Conservation (phyloP, 2,797 vertebrate species). For the Enteromius radiatus region DNA sequence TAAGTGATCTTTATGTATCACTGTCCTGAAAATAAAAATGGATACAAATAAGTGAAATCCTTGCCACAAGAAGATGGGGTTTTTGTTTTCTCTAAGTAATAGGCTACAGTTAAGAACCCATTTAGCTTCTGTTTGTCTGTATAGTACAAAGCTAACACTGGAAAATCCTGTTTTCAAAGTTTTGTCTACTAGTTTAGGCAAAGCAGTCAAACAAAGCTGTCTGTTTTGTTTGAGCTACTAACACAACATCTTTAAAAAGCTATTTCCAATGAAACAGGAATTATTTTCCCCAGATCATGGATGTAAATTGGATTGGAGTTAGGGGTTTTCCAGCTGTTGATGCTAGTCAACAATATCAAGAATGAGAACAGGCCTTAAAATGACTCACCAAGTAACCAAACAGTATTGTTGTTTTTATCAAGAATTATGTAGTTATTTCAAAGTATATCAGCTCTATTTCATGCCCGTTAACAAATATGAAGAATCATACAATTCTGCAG, state of each 20-base stretch:
- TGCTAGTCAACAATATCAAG: neutral
- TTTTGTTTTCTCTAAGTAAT: neutral
- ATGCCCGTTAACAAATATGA: neutral
- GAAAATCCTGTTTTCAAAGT: conserved; percentile 31
- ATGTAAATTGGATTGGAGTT: conserved; percentile 12
- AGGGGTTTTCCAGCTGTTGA: conserved; percentile 2
- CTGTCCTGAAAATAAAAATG: neutral
- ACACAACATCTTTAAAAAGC: conserved; percentile 11
- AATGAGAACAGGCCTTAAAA: neutral
- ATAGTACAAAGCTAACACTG: conserved; percentile 9
- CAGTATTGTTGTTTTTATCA: neutral
- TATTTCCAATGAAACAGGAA: conserved; percentile 1
- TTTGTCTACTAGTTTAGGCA: conserved; percentile 2
- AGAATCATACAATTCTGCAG: neutral
- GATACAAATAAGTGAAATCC: neutral
- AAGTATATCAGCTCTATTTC: neutral
- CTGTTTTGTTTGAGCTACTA: conserved; percentile 23
- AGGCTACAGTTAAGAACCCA: neutral
- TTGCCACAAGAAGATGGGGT: neutral
- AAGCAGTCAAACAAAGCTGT: conserved; percentile 23
- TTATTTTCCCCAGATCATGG: neutral
- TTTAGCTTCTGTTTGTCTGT: conserved; percentile 21
- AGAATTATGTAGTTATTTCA: neutral
- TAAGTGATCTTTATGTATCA: neutral
- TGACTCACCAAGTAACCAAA: neutral